A percentile compares a stretch with the other conserved stretches of the same genome.
These are phyloP conservation scores for Drosophila anceps DNA, from an alignment of 2,888 invertebrate species.

Conservation along the genomic window DNA sequence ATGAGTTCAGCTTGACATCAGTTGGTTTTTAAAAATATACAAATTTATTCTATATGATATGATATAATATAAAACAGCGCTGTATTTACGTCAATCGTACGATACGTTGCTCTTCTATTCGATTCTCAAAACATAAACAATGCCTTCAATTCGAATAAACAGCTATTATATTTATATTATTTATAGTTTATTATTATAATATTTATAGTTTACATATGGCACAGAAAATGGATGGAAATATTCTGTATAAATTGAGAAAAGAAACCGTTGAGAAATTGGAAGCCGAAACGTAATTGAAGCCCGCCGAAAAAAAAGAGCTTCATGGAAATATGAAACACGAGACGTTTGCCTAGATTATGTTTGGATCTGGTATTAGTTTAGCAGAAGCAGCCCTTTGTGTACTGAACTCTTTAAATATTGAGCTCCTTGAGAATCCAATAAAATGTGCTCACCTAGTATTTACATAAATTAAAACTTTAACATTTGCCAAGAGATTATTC, in stretches of 20 bases:
- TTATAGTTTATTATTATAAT: not conserved
- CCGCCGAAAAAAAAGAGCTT: not conserved
- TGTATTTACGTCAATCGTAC: not conserved
- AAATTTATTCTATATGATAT: not conserved
- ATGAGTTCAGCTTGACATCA: not conserved
- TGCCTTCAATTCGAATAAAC: not conserved
- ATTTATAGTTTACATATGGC: not conserved
- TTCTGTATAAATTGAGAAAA: not conserved
- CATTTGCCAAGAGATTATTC: conserved; percentile 1
- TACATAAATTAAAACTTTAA: conserved; percentile 27
- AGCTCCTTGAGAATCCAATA: conserved; percentile 1
- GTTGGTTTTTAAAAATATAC: not conserved
- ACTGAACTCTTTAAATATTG: not conserved
- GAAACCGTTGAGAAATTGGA: not conserved
- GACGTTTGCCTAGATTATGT: not conserved
- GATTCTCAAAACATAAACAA: not conserved
- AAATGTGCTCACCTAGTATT: conserved; percentile 16
- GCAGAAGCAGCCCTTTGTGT: not conserved
- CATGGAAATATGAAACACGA: not conserved
- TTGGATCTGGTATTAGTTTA: not conserved
- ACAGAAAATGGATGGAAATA: not conserved
- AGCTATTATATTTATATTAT: not conserved
- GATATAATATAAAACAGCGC: not conserved
- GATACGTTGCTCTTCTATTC: not conserved
- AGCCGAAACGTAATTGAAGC: not conserved